Evolutionary conservation across 2,797 vertebrate species (phyloP).

Genomic region (Simalia tracyae): DNA sequence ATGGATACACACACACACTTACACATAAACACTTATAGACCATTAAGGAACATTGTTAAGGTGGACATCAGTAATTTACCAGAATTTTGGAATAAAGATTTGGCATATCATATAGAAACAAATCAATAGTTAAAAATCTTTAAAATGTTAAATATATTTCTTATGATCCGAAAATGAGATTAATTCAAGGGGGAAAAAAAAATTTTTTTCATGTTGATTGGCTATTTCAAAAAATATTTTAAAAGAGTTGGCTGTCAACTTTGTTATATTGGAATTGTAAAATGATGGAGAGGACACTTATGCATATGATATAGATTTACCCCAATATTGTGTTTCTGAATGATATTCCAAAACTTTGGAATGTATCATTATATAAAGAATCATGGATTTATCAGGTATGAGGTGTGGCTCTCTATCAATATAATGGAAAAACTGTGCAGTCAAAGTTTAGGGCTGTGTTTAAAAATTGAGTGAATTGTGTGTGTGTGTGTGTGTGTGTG

Average conservation of each 20-base stretch:
- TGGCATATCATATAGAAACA: background rate
- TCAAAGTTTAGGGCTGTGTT: background rate
- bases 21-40: background rate
- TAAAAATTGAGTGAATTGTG: background rate
- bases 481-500: background rate
- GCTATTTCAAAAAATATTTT: background rate
- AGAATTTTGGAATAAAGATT: background rate
- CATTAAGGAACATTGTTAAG: background rate
- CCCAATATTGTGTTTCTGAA: background rate
- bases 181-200: background rate
- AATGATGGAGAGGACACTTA: background rate
- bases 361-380: background rate
- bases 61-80: background rate
- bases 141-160: background rate
- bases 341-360: background rate
- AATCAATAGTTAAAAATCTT: background rate
- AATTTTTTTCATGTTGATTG: background rate
- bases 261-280: background rate
- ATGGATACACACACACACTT: background rate
- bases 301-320: background rate
- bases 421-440: background rate
- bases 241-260: background rate
- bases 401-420: background rate
- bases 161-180: background rate
- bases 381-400: background rate